Conservation (phyloP, 2,113 vertebrate genomes). For the Uropsilus gracilis region DNA sequence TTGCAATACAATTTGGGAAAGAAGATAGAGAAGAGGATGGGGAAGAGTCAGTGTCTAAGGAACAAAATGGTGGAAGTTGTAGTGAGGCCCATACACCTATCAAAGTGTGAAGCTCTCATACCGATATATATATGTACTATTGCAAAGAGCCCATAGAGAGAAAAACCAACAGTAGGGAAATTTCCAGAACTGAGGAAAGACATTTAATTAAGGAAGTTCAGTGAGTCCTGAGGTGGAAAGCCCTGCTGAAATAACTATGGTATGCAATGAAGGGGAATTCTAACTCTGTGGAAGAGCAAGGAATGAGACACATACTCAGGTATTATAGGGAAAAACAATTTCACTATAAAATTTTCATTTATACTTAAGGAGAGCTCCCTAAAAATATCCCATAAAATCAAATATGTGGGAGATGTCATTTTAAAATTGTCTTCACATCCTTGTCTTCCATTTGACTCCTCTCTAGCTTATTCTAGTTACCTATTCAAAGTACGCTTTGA, state of each 20-base stretch:
- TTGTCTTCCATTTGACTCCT: neutral
- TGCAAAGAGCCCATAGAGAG: no score
- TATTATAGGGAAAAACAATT: neutral
- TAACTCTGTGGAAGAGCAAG: neutral
- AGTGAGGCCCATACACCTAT: no score
- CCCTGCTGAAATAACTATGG: neutral
- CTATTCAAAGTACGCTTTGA: neutral
- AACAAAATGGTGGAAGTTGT: neutral
- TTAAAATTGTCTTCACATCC: neutral
- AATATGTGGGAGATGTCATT: neutral
- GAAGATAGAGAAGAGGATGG: neutral
- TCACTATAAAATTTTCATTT: no score
- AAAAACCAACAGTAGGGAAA: neutral
- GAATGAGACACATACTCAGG: neutral
- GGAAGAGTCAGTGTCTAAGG: neutral
- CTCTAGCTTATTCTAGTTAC: accelerated
- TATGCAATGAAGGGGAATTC: neutral
- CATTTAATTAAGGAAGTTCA: neutral
- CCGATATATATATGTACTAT: no score
- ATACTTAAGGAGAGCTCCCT: neutral
- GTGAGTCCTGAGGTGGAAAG: neutral
- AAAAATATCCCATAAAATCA: neutral
- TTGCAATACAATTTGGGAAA: neutral
- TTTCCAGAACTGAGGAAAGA: neutral
- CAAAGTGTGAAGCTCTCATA: no score